Conservation (phyloP, 2,888 invertebrate species). For the Andrena hattorfiana region DNA sequence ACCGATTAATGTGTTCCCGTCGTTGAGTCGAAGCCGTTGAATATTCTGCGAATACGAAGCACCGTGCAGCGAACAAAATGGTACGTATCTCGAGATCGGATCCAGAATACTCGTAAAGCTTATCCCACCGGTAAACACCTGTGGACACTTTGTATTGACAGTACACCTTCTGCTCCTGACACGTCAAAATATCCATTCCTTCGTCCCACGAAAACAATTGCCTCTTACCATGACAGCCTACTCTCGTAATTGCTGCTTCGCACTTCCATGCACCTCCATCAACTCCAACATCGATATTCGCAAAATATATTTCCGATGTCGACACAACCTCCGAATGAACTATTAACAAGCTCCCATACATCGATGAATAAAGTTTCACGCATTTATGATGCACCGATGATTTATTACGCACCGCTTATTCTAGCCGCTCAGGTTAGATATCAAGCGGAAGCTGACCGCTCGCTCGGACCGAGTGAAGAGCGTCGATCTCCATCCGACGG, state of each 20-base stretch:
- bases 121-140: conserved; percentile 49
- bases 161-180: conserved; percentile 32
- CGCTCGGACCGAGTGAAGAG: conserved; percentile 99
- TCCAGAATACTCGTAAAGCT: background rate
- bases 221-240: background rate
- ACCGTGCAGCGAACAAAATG: conserved; percentile 69
- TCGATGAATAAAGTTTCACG: background rate
- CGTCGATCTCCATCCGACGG: conserved; percentile 98
- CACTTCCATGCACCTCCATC: background rate
- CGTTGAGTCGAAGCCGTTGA: conserved; percentile 19
- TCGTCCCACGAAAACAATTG: background rate
- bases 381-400: background rate
- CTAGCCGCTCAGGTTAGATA: conserved; percentile 97
- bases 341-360: background rate
- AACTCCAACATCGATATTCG: background rate
- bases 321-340: background rate
- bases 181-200: conserved; percentile 61
- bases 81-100: conserved; percentile 62
- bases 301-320: background rate
- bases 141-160: conserved; percentile 51
- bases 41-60: conserved; percentile 49
- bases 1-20: conserved; percentile 43
- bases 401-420: background rate
- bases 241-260: background rate
- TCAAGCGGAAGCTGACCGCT: conserved; percentile 98